Percentiles rank a stretch among this genome's conserved stretches.
Evolutionary conservation across 2,113 vertebrate genomes (phyloP).

Genomic region (Petrocephalus microphthalmus): DNA sequence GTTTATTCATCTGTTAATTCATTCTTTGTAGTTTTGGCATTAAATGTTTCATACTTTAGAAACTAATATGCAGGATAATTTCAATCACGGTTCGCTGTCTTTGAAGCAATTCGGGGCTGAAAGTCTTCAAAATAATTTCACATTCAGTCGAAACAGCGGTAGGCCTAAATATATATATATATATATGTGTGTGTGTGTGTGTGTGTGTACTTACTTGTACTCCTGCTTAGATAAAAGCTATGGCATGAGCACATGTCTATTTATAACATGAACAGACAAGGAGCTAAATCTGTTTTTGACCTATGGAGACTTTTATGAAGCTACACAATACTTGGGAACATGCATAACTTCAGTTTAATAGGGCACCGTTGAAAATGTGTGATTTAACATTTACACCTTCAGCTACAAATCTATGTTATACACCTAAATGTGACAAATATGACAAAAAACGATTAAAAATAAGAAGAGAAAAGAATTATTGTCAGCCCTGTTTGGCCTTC

Average conservation of each 20-base stretch:
- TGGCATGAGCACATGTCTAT: not conserved
- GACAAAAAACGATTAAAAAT: not conserved
- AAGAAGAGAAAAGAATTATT: not conserved
- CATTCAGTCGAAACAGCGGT: not conserved
- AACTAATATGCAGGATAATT: not conserved
- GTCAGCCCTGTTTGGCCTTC: not conserved
- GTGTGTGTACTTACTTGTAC: too few species aligned
- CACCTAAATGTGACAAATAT: not conserved
- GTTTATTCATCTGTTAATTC: not conserved
- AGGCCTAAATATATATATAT: not conserved
- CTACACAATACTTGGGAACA: not conserved
- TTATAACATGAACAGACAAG: not conserved
- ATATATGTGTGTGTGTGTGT: too few species aligned
- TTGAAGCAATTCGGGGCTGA: not conserved
- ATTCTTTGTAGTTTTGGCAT: not conserved
- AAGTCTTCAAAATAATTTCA: not conserved
- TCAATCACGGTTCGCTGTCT: not conserved
- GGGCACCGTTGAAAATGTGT: not conserved
- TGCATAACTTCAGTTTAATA: not conserved
- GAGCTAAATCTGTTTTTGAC: not conserved
- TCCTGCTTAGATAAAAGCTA: not conserved
- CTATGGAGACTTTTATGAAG: not conserved
- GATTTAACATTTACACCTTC: slow-evolving; percentile 1
- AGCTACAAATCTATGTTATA: not conserved
- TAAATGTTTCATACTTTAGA: not conserved